Evolutionary conservation across 2,888 invertebrate genomes (phyloP), one percentile per base, ranked within the genome.

Genomic region (Loripinus fragilis): DNA sequence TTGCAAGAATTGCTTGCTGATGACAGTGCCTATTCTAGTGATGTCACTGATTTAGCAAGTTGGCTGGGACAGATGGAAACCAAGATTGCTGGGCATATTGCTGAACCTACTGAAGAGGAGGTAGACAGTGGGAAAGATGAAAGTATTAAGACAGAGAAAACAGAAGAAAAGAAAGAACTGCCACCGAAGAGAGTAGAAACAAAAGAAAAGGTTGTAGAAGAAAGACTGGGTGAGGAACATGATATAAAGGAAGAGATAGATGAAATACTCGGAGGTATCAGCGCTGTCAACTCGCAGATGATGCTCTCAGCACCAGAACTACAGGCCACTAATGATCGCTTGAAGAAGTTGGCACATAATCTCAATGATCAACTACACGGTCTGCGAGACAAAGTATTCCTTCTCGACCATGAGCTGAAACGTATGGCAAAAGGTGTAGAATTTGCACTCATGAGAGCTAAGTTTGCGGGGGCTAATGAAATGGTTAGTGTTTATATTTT

Each of bases 401-500:
- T 71, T 10, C 79, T 88, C 28, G 89, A 88, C 66, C 81, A 84
- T 66, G 87, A 88, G 41, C 69, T 89, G 30, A 85, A 85, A 68
- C 81, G 84, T 72, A 88, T 88, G 87, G 88, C 86, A 10, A 86
- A 85, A 60, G 88, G 86, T n/a, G 81, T 89, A 25, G 87, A 88
- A 69, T 84, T 85, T 82, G 87, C 87, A 41, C 79, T 88, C 0
- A 64, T 84, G 71, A 77, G 83, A 69, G 76, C 88, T 33, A 83
- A 80, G 79, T 66, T 76, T 48, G 81, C 81, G 48, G 86, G 88
- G 30, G 67, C 75, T 25, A 83, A 77, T 74, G 86, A 85, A 70
- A 81, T 85, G 87, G 89, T 89, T 77, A 86, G 89, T 88, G 76
- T 67, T 50, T 8, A 25, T 52, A 20, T 2, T 52, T 52, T 52